phyloP scores from a whole-genome alignment of 2,888 invertebrate genomes.

The Neoascia interrupta region DNA sequence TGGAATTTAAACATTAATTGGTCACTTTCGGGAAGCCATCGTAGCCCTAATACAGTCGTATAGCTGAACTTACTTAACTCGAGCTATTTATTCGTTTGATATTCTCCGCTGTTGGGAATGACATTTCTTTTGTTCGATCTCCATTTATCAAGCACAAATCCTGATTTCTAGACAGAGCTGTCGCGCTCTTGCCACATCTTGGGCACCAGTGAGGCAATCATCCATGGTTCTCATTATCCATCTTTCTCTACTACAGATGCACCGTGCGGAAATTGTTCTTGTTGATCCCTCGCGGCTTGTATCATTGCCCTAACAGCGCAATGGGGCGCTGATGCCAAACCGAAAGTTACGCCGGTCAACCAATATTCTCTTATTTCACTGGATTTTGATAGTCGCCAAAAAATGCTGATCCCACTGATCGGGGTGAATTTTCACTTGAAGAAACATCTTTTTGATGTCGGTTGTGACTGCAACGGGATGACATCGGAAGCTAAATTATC shows the following conservation, averaged over 20 bases:
- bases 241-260: conserved; percentile 11
- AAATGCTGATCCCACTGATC: conserved; percentile 27
- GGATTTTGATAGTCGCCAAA: conserved; percentile 8
- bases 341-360: conserved; percentile 21
- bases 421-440: neutral
- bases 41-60: neutral
- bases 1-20: neutral
- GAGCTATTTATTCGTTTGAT: neutral
- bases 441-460: conserved; percentile 15
- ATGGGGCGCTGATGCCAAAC: conserved; percentile 37
- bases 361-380: conserved; percentile 5
- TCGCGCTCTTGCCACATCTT: conserved; percentile 2
- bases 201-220: conserved; percentile 23
- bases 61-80: neutral
- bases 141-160: neutral
- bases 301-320: conserved; percentile 30
- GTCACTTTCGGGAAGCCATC: neutral
- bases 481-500: neutral
- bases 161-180: neutral
- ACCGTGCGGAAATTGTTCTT: conserved; percentile 5
- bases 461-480: conserved; percentile 13
- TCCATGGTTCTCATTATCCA: conserved; percentile 32
- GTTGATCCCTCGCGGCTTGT: conserved; percentile 6
- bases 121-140: too few relatives aligned
- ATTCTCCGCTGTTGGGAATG: too few relatives aligned